A percentile compares a stretch with the other conserved stretches of the same genome.
Evolutionary conservation across 2,888 invertebrate genomes (phyloP).

Genomic region (Synanthedon myopaeformis): DNA sequence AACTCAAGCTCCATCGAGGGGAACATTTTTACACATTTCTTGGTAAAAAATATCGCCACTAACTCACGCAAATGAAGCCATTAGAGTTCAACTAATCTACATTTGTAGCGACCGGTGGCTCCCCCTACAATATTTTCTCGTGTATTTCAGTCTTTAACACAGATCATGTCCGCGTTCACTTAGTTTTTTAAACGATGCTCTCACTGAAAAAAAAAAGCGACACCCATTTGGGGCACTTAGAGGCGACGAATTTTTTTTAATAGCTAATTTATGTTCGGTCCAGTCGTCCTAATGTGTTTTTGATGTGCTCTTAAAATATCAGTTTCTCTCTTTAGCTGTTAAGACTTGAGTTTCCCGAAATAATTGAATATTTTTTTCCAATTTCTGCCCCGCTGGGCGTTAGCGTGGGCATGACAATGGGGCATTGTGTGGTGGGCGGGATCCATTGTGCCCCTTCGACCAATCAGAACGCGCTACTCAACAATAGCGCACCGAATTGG

Average conservation of each 20-base stretch:
- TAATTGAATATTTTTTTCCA: neutral
- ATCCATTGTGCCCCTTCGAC: conserved; percentile 55
- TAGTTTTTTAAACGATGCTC: conserved; percentile 45
- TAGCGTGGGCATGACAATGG: conserved; percentile 48
- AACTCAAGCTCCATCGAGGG: neutral
- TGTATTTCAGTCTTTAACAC: conserved; percentile 22
- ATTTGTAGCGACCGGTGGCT: conserved; percentile 32
- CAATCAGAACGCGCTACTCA: conserved; percentile 47
- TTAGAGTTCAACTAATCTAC: conserved; percentile 48
- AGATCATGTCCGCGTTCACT: conserved; percentile 40
- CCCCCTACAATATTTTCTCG: conserved; percentile 31
- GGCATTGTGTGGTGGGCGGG: conserved; percentile 63
- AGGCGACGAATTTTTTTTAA: conserved; percentile 31
- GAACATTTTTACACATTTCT: conserved; percentile 17
- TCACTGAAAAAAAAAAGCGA: conserved; percentile 46
- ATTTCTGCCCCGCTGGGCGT: conserved; percentile 36
- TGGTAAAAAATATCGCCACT: conserved; percentile 23
- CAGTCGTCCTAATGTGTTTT: conserved; percentile 33
- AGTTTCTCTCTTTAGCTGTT: conserved; percentile 12
- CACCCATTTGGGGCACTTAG: conserved; percentile 54
- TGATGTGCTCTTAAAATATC: conserved; percentile 33
- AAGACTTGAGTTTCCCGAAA: neutral
- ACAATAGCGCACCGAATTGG: conserved; percentile 68
- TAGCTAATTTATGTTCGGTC: conserved; percentile 6
- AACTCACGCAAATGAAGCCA: conserved; percentile 43